Evolutionary conservation across 2,113 vertebrate genomes (phyloP).

Genomic region (Pycnonotus jocosus): DNA sequence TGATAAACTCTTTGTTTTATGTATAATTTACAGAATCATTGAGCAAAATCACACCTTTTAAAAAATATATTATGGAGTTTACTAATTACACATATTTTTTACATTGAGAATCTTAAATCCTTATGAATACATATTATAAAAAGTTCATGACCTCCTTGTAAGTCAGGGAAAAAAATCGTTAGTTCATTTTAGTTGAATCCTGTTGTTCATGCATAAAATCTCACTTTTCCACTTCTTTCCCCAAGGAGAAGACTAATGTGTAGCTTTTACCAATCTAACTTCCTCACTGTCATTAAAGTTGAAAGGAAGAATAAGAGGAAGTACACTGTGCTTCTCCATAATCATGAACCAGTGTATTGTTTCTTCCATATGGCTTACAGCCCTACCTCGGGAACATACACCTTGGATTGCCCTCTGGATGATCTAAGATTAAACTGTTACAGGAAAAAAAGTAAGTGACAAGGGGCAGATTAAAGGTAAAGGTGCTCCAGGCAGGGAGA

Average conservation of each 20-base stretch:
- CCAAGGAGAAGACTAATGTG: neutral
- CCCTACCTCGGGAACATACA: neutral
- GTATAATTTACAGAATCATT: neutral
- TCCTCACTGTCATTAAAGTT: neutral
- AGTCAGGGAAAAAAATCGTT: neutral
- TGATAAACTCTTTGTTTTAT: neutral
- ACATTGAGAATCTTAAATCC: neutral
- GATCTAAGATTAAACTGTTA: neutral
- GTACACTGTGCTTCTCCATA: neutral
- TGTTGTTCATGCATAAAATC: neutral
- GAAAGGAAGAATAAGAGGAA: neutral
- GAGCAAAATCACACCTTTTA: neutral
- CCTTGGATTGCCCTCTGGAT: neutral
- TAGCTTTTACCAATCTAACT: neutral
- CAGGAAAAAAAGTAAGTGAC: neutral
- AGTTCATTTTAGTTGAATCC: neutral
- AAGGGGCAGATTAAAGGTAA: conserved; percentile 4
- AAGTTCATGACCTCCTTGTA: neutral
- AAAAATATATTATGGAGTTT: neutral
- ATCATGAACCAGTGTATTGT: neutral
- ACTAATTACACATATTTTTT: neutral
- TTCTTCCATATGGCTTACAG: neutral
- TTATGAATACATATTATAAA: neutral
- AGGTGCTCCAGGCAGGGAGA: neutral
- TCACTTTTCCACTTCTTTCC: neutral